Percentiles rank a stretch among this genome's conserved stretches.
Evolutionary conservation across 1,140 invertebrate genomes (phyloP).

Genomic region (Drosophila nebulosa): DNA sequence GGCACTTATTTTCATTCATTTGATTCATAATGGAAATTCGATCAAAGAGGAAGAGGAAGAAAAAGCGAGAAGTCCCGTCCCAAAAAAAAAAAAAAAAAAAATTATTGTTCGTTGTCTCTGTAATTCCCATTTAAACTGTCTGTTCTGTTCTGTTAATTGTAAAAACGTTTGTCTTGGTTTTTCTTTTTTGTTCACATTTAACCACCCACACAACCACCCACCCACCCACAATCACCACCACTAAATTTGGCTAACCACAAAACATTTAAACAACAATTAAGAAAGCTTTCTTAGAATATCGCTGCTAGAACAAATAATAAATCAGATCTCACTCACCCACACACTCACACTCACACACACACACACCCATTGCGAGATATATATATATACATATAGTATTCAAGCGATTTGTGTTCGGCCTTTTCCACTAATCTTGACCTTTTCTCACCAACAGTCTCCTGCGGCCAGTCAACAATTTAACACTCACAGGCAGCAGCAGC

Average conservation of each 20-base stretch:
- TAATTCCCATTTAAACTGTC: constrained; percentile 18
- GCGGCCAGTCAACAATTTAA: constrained; percentile 64
- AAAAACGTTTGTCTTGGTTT: constrained; percentile 72
- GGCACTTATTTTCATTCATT: no score
- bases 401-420: background rate
- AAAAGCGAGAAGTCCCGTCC: background rate
- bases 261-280: constrained; percentile 7
- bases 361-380: background rate
- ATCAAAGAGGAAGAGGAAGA: no score
- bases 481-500: constrained; percentile 56
- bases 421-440: background rate
- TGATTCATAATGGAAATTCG: no score
- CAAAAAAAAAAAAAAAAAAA: no score
- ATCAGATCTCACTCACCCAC: no score
- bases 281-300: background rate
- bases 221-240: background rate
- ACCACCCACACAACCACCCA: constrained; percentile 11
- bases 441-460: constrained; percentile 40
- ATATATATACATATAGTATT: no score
- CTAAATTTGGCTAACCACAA: constrained; percentile 18
- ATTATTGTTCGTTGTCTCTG: background rate
- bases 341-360: background rate
- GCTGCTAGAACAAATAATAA: background rate
- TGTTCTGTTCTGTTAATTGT: constrained; percentile 54
- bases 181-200: constrained; percentile 24